These are phyloP conservation scores for Chydorus sphaericus DNA, from an alignment of 2,888 invertebrate genomes.

Conservation along the genomic window DNA sequence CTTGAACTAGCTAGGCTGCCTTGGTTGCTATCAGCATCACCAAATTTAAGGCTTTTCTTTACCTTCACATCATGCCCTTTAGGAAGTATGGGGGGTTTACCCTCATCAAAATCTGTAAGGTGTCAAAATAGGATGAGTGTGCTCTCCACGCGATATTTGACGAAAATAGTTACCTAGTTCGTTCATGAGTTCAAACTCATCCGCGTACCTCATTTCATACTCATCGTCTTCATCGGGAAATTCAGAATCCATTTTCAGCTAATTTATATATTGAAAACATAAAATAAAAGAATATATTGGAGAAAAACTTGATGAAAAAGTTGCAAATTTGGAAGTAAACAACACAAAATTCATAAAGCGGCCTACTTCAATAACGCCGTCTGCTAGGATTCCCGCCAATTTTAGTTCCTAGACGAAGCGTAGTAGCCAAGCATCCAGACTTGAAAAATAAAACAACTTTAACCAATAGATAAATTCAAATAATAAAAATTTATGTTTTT, in stretches of 20 bases:
- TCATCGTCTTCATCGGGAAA: constrained; percentile 41
- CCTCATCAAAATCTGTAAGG: not conserved
- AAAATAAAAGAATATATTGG: not conserved
- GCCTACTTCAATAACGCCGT: too few relatives aligned
- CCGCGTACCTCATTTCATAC: constrained; percentile 54
- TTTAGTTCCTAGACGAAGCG: too few relatives aligned
- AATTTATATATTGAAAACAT: not conserved
- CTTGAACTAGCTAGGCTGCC: not conserved
- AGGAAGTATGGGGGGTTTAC: not conserved
- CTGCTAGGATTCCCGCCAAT: constrained; percentile 2
- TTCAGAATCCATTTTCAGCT: constrained; percentile 19
- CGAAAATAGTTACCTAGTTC: constrained; percentile 21
- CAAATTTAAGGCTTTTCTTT: constrained; percentile 8
- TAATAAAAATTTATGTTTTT: too few relatives aligned
- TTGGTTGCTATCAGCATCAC: not conserved
- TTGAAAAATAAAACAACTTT: too few relatives aligned
- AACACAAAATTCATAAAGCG: not conserved
- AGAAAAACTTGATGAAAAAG: not conserved
- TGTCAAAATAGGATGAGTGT: not conserved
- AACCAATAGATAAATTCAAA: too few relatives aligned
- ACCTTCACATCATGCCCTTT: not conserved
- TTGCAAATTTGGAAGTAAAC: not conserved
- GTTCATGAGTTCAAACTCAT: constrained; percentile 46
- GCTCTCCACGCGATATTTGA: constrained; percentile 30
- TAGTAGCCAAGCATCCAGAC: too few relatives aligned